A percentile compares a stretch with the other conserved stretches of the same genome.
Evolutionary conservation across 2,888 invertebrate genomes (phyloP).

Genomic region (Dinocampus coccinellae): DNA sequence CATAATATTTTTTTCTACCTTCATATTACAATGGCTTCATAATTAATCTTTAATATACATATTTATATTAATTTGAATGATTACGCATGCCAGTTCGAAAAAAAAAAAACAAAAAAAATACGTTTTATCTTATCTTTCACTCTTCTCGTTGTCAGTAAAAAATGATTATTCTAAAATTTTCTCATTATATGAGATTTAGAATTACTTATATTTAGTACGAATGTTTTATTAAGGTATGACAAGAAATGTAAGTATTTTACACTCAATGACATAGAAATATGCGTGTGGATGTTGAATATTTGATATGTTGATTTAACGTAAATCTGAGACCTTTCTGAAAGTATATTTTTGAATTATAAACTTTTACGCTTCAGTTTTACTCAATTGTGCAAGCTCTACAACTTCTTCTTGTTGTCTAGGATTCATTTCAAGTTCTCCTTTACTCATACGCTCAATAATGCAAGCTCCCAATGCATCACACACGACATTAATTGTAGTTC

Average conservation of each 20-base stretch:
- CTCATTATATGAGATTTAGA: not conserved
- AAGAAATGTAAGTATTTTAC: constrained; percentile 20
- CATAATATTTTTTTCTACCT: not conserved
- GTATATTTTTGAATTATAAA: no score
- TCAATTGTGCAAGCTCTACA: constrained; percentile 57
- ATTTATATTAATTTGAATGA: no score
- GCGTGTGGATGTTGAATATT: not conserved
- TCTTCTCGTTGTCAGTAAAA: no score
- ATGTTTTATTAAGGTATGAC: constrained; percentile 15
- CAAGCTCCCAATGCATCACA: constrained; percentile 96
- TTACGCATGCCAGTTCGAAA: not conserved
- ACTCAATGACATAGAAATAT: not conserved
- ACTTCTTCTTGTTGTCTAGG: constrained; percentile 51
- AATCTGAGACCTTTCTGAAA: not conserved
- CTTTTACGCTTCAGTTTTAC: constrained; percentile 51
- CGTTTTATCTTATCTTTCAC: no score
- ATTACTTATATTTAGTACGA: not conserved
- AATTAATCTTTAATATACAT: not conserved
- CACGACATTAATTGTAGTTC: constrained; percentile 93
- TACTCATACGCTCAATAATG: constrained; percentile 88
- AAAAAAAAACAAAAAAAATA: no score
- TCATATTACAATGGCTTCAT: not conserved
- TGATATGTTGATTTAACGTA: not conserved
- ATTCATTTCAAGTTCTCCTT: constrained; percentile 75
- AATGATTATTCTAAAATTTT: not conserved